Conservation (phyloP, 2,888 invertebrate species). For the Melieria crassipennis region DNA sequence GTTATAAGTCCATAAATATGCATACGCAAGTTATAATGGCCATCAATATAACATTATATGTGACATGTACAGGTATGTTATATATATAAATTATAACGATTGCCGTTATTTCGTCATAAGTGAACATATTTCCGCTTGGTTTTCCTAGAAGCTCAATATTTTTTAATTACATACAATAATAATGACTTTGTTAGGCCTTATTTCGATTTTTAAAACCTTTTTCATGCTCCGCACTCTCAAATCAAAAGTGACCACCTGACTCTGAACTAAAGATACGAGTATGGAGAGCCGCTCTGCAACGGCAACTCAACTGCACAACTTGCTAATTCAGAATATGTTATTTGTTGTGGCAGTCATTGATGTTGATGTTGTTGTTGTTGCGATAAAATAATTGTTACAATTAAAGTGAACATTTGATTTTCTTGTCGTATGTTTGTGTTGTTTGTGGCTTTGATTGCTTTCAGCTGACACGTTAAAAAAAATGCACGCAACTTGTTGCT, state of each 20-base stretch:
- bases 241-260: too few relatives aligned
- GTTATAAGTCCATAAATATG: not conserved
- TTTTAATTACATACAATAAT: too few relatives aligned
- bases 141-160: too few relatives aligned
- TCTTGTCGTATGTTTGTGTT: conserved; percentile 5
- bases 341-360: conserved; percentile 10
- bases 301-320: conserved; percentile 2
- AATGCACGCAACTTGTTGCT: conserved; percentile 23
- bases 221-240: too few relatives aligned
- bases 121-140: not conserved
- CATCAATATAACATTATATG: too few relatives aligned
- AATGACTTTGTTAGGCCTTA: too few relatives aligned
- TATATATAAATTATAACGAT: too few relatives aligned
- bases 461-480: conserved; percentile 22
- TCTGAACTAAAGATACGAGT: too few relatives aligned
- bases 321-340: conserved; percentile 14
- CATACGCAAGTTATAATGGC: not conserved
- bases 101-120: too few relatives aligned
- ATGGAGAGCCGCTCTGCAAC: too few relatives aligned
- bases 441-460: conserved; percentile 11
- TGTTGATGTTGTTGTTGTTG: conserved; percentile 18
- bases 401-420: conserved; percentile 24
- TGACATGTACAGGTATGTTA: not conserved
- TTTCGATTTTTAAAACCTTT: too few relatives aligned
- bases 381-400: conserved; percentile 13